Evolutionary conservation across 2,888 invertebrate species (phyloP), one percentile per base, ranked within the genome.

Genomic region (Cerastis leucographa): DNA sequence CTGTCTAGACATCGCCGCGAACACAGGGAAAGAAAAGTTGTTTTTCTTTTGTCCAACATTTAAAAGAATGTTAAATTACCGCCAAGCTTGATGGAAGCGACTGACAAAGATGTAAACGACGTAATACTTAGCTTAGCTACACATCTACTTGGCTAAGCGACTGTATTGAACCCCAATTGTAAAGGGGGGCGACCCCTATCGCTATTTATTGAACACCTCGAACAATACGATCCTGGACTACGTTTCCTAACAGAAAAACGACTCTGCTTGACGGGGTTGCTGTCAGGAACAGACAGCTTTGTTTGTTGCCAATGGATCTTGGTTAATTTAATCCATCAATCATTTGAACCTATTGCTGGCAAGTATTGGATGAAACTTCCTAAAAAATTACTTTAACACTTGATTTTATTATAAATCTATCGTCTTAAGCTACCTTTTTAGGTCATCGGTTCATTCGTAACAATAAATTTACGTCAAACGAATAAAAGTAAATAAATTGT

Each of bases 181-280:
- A 51, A 14, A 81, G 75, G 68, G 68, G 84, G n/a, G 71, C 74
- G 85, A 84, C 87, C 83, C 87, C 87, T 84, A 84, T 72, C 71
- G 74, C 66, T 84, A 84, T 87, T 80, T 84, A 84, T 84, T 84
- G 74, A 84, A 80, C 83, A 87, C 87, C 80, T 84, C 85, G 46
- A 73, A 83, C 84, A 86, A 86, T 79, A 69, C 80, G 61, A 74
- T 49, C 80, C 74, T 56, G 65, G 73, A 59, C 71, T 69, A 71
- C 73, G 61, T 35, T 78, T 65, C 49, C 46, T 46, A 42, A 71
- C 35, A 79, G 68, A 86, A 83, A 84, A 86, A 74, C 56, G 65
- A 71, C 40, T 69, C n/a, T 67, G 68, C 64, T 69, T 77, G 69
- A 72, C 72, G 17, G 44, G 42, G 25, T 35, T 14, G 35, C 71